Base-by-base conservation (phyloP, 2,888 invertebrate genomes). In the Criorhina ranunculi region DNA sequence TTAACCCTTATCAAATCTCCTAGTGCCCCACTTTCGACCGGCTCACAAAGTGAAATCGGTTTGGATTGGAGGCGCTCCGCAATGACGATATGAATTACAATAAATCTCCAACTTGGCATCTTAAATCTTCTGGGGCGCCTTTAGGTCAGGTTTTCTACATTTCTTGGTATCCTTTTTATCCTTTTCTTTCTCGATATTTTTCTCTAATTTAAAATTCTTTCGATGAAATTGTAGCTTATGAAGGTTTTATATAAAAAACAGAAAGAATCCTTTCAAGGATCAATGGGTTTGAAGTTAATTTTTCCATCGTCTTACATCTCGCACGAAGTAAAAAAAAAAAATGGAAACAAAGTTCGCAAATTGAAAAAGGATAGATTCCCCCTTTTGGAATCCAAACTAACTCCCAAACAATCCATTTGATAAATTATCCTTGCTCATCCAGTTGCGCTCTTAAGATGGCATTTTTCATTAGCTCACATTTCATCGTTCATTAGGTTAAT, bases 401-500 rank as follows among this genome's bases (percentile, higher is more conserved):
- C 66, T 17, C 66, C 15, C 15, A 37, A 55, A 33, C 46, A 46
- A 35, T 64, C 12, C 42, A 31, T 64, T 35, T 75, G 29, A 75
- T 64, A 24, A 46, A 64, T 62, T 64, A 24, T 33, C 49, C 37
- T 40, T 49, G 37, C 51, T 59, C 51, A 49, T 51, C 51, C 40
- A 64, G 46, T 33, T 37, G 46, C 40, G 15, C 51, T 49, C 40
- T 44, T 59, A 51, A 51, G 46, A 59, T 42, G 42, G 5, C 31
- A 57, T 67, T 76, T 76, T 76, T 59, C 51, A 59, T 76, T 51
- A 67, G 57, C 51, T 67, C 42, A 44, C 66, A 49, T 66, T 76
- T 76, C 49, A 76, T 51, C 46, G 59, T 76, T 76, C 76, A 76
- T 76, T 76, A 76, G 57, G 57, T 51, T 59, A 40, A 76, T 76